These are phyloP conservation scores for Spea multiplicata DNA, from an alignment of 2,113 vertebrate genomes.

Conservation along the genomic window DNA sequence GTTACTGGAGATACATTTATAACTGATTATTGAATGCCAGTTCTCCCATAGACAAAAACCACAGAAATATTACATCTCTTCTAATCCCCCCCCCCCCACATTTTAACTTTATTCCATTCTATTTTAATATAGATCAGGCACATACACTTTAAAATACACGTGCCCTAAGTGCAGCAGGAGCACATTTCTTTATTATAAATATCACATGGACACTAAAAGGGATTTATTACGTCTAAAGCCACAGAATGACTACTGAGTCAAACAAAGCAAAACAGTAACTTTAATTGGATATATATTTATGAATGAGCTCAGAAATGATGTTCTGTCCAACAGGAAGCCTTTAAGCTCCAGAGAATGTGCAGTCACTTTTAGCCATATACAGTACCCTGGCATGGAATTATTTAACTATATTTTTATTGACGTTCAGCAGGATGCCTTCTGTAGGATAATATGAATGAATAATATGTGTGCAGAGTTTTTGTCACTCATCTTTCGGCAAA, in stretches of 20 bases:
- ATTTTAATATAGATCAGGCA: no score
- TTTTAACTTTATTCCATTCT: no score
- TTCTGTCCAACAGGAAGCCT: not conserved
- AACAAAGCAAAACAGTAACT: not conserved
- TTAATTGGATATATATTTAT: conserved; percentile 3
- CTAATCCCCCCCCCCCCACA: no score
- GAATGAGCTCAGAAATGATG: not conserved
- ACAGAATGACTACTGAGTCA: not conserved
- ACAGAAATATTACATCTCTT: no score
- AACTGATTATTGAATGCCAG: no score
- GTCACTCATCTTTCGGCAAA: conserved; percentile 43
- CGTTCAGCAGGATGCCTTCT: conserved; percentile 8
- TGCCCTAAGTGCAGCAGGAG: no score
- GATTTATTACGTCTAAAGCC: no score
- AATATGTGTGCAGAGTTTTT: conserved; percentile 40
- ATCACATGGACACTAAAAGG: no score
- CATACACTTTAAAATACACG: no score
- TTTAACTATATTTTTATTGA: conserved; percentile 37
- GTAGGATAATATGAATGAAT: conserved; percentile 36
- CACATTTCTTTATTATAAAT: no score
- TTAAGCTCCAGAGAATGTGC: not conserved
- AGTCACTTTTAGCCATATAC: not conserved
- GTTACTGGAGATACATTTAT: no score
- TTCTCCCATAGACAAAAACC: no score
- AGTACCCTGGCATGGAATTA: conserved; percentile 11